Evolutionary conservation across 2,888 invertebrate genomes (phyloP).

Genomic region (Xanthorhoe spadicearia): DNA sequence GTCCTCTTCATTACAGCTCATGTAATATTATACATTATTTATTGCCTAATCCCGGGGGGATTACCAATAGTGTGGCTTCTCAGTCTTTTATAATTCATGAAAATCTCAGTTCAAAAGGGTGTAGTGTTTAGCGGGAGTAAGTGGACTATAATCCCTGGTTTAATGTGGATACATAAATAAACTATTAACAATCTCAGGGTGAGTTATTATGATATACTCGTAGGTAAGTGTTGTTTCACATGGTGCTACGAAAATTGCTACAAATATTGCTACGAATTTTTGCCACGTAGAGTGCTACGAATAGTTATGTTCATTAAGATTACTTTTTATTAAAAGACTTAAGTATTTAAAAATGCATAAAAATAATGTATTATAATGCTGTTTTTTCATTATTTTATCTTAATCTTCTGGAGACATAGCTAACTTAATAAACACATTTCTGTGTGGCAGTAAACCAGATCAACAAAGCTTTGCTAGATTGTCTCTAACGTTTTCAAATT

Average conservation of each 20-base stretch:
- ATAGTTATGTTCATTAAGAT: no score
- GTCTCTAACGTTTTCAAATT: no score
- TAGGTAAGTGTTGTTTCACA: not conserved
- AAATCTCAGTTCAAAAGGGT: conserved; percentile 20
- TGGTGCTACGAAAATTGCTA: not conserved
- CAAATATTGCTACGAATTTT: not conserved
- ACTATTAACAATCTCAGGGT: not conserved
- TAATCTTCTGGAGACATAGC: no score
- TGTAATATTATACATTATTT: conserved; percentile 33
- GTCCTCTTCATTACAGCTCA: conserved; percentile 38
- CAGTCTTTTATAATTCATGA: conserved; percentile 26
- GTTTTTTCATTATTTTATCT: no score
- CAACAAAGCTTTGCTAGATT: no score
- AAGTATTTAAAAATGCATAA: no score
- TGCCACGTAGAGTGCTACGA: not conserved
- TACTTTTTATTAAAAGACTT: no score
- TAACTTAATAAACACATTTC: no score
- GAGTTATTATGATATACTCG: not conserved
- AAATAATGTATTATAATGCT: no score
- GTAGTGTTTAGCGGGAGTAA: conserved; percentile 6
- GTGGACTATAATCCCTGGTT: conserved; percentile 13
- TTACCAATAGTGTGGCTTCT: conserved; percentile 27
- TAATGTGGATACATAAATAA: conserved; percentile 9
- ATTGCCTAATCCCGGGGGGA: conserved; percentile 35
- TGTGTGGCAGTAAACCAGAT: no score